Percentiles rank a stretch among this genome's conserved stretches.
phyloP scores from a whole-genome alignment of 2,888 invertebrate genomes.

The Euproctis similis region DNA sequence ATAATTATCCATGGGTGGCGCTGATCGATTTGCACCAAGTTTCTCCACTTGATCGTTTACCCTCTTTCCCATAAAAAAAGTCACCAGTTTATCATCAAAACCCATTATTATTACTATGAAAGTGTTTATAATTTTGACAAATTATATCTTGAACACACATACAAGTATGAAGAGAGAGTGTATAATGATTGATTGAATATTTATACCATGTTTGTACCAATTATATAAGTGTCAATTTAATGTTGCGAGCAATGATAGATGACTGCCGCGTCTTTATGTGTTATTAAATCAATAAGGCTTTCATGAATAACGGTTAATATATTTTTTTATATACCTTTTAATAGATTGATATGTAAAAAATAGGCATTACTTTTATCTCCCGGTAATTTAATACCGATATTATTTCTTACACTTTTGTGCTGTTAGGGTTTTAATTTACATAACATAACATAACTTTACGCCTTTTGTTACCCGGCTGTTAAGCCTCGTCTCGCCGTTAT shows the following conservation, averaged over 20 bases:
- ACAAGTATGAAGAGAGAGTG: slow-evolving; percentile 15
- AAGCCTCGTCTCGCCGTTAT: too few species aligned
- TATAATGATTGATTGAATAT: slow-evolving; percentile 13
- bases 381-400: not conserved
- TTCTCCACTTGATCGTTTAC: too few species aligned
- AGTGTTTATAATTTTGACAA: slow-evolving; percentile 3
- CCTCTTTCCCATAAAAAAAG: too few species aligned
- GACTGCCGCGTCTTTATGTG: slow-evolving; percentile 2
- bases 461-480: too few species aligned
- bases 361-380: not conserved
- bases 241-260: slow-evolving; percentile 14
- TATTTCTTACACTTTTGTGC: slow-evolving; percentile 2
- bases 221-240: slow-evolving; percentile 13
- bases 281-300: slow-evolving; percentile 3
- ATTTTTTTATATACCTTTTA: too few species aligned
- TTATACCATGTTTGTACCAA: slow-evolving; percentile 11
- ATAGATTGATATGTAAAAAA: too few species aligned
- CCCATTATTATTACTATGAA: slow-evolving; percentile 9
- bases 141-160: slow-evolving; percentile 4
- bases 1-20: too few species aligned
- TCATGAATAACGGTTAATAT: too few species aligned
- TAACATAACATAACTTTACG: too few species aligned
- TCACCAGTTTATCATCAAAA: slow-evolving; percentile 3
- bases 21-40: too few species aligned
- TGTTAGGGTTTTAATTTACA: too few species aligned